A percentile compares a stretch with the other conserved stretches of the same genome.
Evolutionary conservation across 2,113 vertebrate species (phyloP).

Genomic region (Leptobrachium leishanense): DNA sequence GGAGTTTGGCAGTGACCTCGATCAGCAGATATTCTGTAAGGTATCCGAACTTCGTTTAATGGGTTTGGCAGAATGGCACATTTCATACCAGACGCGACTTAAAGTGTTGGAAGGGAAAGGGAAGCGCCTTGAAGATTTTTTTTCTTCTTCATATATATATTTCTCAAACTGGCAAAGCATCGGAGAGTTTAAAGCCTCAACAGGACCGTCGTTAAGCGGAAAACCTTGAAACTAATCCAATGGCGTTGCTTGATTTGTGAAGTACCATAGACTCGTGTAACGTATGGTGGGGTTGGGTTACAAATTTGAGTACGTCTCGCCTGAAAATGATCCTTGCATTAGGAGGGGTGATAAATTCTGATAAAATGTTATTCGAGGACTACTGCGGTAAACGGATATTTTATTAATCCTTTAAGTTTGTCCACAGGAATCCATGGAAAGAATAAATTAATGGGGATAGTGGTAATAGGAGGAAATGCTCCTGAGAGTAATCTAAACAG

Average conservation of each 20-base stretch:
- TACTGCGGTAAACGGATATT: not conserved
- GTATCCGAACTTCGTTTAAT: constrained; percentile 28
- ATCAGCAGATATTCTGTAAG: not conserved
- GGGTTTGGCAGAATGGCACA: constrained; percentile 6
- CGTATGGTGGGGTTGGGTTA: constrained; percentile 18
- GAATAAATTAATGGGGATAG: not conserved
- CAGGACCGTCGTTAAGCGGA: not conserved
- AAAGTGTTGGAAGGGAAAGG: constrained; percentile 11
- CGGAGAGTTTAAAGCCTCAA: constrained; percentile 1
- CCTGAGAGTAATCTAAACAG: no score
- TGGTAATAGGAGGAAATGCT: not conserved
- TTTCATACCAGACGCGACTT: constrained; percentile 23
- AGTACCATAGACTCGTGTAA: constrained; percentile 9
- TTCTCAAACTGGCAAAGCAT: constrained; percentile 36
- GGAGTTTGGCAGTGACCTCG: not conserved
- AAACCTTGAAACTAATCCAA: constrained; percentile 13
- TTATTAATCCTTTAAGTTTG: not conserved
- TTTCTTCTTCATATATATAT: not conserved
- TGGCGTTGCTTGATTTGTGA: constrained; percentile 27
- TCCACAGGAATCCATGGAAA: not conserved
- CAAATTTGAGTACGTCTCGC: constrained; percentile 3
- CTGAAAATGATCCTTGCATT: constrained; percentile 11
- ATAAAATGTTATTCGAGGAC: not conserved
- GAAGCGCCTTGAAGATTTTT: not conserved
- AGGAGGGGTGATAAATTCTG: constrained; percentile 14